Evolutionary conservation across 2,797 vertebrate species (phyloP).

Genomic region (Gastrophryne carolinensis): DNA sequence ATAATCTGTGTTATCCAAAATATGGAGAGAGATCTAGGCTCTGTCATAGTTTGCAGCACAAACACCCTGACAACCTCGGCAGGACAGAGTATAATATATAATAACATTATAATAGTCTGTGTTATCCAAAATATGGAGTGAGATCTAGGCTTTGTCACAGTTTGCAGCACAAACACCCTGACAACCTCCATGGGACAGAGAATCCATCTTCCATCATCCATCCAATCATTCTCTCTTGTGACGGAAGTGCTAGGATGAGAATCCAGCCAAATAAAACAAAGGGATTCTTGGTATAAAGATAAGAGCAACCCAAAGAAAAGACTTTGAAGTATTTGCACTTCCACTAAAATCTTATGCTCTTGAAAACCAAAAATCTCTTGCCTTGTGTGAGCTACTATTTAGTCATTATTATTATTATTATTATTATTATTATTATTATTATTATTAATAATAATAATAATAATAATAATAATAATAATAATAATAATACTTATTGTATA

Average conservation of each 20-base stretch:
- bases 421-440: too few relatives aligned
- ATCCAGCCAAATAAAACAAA: conserved; percentile 32
- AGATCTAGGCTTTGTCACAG: neutral
- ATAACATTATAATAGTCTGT: too few relatives aligned
- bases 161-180: neutral
- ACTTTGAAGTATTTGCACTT: neutral
- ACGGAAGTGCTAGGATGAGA: conserved; percentile 5
- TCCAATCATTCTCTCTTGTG: conserved; percentile 27
- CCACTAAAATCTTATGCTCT: neutral
- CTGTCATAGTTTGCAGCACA: too few relatives aligned
- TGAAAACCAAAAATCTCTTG: neutral
- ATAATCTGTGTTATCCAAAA: too few relatives aligned
- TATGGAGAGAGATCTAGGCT: too few relatives aligned
- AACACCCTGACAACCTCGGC: too few relatives aligned
- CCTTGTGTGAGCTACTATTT: neutral
- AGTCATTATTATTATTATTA: too few relatives aligned
- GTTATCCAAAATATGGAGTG: conserved; percentile 19
- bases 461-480: too few relatives aligned
- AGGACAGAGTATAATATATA: too few relatives aligned
- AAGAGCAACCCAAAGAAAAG: conserved; percentile 4
- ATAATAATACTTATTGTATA: too few relatives aligned
- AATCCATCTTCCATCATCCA: conserved; percentile 42
- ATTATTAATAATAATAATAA: too few relatives aligned
- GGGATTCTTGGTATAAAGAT: conserved; percentile 17
- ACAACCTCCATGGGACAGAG: neutral